Percentiles rank a stretch among this genome's conserved stretches.
These are phyloP conservation scores for Drosophila multiciliata DNA, from an alignment of 2,888 invertebrate genomes.

Conservation along the genomic window DNA sequence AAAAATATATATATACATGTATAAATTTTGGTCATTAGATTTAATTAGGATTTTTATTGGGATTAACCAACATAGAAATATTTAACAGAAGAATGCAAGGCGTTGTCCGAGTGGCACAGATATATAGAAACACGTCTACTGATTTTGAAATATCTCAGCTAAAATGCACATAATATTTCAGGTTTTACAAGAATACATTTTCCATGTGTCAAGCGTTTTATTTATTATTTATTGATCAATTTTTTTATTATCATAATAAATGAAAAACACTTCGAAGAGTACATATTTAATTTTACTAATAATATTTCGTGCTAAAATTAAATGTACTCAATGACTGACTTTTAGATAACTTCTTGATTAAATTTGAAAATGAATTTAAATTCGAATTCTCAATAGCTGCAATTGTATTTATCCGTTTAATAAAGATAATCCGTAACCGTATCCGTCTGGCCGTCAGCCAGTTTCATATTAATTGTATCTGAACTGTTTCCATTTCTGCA, in stretches of 20 bases:
- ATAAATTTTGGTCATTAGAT: neutral
- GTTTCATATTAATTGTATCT: neutral
- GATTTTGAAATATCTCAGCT: neutral
- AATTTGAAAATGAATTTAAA: neutral
- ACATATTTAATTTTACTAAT: neutral
- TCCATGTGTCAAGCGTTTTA: neutral
- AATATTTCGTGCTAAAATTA: neutral
- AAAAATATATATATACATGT: too few species aligned
- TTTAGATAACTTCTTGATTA: neutral
- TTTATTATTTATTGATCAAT: neutral
- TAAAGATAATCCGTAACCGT: neutral
- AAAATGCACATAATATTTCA: neutral
- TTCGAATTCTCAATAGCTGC: neutral
- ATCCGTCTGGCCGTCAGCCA: neutral
- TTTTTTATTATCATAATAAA: neutral
- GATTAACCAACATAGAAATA: neutral
- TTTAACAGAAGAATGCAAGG: neutral
- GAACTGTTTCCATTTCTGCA: neutral
- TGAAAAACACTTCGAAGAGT: neutral
- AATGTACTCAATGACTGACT: neutral
- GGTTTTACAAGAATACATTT: neutral
- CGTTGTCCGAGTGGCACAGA: neutral
- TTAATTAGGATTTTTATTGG: too few species aligned
- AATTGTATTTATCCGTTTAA: neutral
- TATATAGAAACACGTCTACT: neutral